These are phyloP conservation scores for Drosophila pseudoananassae DNA, from an alignment of 1,140 invertebrate species.

Conservation along the genomic window DNA sequence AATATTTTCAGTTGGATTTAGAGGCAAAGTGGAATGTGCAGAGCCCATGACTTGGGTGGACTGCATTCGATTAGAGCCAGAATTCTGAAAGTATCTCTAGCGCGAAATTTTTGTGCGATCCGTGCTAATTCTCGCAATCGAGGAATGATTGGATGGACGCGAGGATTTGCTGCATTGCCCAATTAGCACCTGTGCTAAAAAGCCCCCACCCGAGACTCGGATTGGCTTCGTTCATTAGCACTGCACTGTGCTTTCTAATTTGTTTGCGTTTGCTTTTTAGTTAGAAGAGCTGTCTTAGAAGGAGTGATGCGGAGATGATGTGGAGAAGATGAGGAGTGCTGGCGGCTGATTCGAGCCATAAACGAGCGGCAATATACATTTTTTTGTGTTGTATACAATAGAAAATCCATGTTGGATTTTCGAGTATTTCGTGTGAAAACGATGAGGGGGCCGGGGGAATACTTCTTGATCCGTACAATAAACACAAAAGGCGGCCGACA, in stretches of 20 bases:
- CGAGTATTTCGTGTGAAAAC: conserved; percentile 54
- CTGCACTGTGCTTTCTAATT: conserved; percentile 28
- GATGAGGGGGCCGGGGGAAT: conserved; percentile 13
- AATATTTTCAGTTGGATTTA: background rate
- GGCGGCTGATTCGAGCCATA: conserved; percentile 15
- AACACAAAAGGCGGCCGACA: conserved; percentile 41
- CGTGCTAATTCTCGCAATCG: conserved; percentile 48
- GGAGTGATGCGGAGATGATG: conserved; percentile 3
- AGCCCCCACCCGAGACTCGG: conserved; percentile 29
- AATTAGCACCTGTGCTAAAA: conserved; percentile 66
- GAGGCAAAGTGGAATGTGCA: conserved; percentile 30
- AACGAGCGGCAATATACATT: conserved; percentile 14
- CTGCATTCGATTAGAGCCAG: conserved; percentile 36
- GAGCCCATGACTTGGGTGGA: conserved; percentile 27
- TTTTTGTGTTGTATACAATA: conserved; percentile 48
- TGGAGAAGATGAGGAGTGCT: background rate
- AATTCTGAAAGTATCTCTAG: conserved; percentile 45
- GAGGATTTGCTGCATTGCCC: conserved; percentile 46
- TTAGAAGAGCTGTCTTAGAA: conserved; percentile 7
- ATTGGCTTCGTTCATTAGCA: conserved; percentile 42
- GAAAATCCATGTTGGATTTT: conserved; percentile 58
- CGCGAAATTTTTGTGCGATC: conserved; percentile 57
- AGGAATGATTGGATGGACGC: conserved; percentile 19
- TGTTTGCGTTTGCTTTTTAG: conserved; percentile 51
- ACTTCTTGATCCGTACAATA: conserved; percentile 29